A percentile compares a stretch with the other conserved stretches of the same genome.
phyloP scores from a whole-genome alignment of 2,888 invertebrate species.

The Muschampia plurimacula region DNA sequence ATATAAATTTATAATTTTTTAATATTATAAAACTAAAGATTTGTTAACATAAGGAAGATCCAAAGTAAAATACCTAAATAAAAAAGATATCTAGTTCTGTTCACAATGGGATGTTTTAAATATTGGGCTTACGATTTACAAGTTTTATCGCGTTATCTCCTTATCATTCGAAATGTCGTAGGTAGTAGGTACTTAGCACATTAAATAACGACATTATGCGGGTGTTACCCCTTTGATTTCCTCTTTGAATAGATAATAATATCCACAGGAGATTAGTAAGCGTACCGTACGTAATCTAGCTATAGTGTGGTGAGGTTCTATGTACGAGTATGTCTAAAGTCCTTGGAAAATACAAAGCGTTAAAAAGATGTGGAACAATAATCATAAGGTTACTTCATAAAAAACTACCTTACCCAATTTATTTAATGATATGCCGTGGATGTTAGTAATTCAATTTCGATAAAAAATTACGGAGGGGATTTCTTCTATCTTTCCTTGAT shows the following conservation, averaged over 20 bases:
- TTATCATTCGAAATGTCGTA: not conserved
- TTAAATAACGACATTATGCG: slow-evolving; percentile 20
- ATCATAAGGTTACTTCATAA: not conserved
- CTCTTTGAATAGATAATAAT: slow-evolving; percentile 13
- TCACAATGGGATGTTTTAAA: too few relatives aligned
- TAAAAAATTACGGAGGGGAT: not conserved
- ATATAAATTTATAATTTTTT: too few relatives aligned
- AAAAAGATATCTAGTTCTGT: too few relatives aligned
- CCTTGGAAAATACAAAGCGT: not conserved
- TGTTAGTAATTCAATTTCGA: not conserved
- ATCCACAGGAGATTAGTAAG: slow-evolving; percentile 2
- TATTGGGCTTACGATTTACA: too few relatives aligned
- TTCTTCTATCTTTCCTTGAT: not conserved
- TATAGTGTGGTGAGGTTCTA: not conserved
- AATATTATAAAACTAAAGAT: too few relatives aligned
- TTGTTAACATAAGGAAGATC: too few relatives aligned
- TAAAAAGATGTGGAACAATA: not conserved
- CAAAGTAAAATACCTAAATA: too few relatives aligned
- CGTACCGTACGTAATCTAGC: slow-evolving; percentile 13
- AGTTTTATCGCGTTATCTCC: not conserved
- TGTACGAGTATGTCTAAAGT: not conserved
- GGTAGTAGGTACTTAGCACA: slow-evolving; percentile 11
- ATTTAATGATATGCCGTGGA: not conserved
- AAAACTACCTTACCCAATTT: not conserved
- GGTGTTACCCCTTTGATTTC: slow-evolving; percentile 37